A percentile compares a stretch with the other conserved stretches of the same genome.
Conservation (phyloP, 2,888 invertebrate species). For the Aporophyla lueneburgensis region DNA sequence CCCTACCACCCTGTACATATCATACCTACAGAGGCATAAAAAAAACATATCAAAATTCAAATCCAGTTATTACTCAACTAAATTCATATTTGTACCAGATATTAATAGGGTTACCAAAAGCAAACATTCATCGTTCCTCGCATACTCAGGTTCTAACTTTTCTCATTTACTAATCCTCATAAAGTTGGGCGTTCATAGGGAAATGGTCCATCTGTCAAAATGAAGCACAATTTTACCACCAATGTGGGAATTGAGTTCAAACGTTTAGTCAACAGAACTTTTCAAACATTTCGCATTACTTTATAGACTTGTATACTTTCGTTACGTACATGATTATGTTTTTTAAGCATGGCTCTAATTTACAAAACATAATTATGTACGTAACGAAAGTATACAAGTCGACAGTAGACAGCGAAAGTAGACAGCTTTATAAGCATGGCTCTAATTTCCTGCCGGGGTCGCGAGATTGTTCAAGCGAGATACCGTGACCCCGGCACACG, state of each 20-base stretch:
- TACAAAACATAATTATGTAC: too few relatives aligned
- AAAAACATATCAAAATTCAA: neutral
- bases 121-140: slow-evolving; percentile 33
- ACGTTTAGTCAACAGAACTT: slow-evolving; percentile 22
- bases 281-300: slow-evolving; percentile 18
- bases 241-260: slow-evolving; percentile 13
- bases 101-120: slow-evolving; percentile 16
- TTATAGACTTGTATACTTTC: neutral
- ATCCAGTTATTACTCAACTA: neutral
- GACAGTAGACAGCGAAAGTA: too few relatives aligned
- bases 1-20: too few relatives aligned
- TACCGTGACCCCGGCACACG: too few relatives aligned
- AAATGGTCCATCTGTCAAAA: slow-evolving; percentile 51
- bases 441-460: too few relatives aligned
- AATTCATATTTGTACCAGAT: neutral
- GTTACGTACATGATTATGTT: too few relatives aligned
- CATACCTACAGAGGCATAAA: too few relatives aligned
- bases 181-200: slow-evolving; percentile 59
- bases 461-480: too few relatives aligned
- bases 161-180: slow-evolving; percentile 74
- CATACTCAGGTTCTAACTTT: slow-evolving; percentile 70
- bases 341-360: neutral
- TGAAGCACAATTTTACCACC: slow-evolving; percentile 25
- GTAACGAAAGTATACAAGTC: too few relatives aligned
- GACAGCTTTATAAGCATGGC: too few relatives aligned